Conservation (phyloP, 2,888 invertebrate species). For the Drosophila colorata region DNA sequence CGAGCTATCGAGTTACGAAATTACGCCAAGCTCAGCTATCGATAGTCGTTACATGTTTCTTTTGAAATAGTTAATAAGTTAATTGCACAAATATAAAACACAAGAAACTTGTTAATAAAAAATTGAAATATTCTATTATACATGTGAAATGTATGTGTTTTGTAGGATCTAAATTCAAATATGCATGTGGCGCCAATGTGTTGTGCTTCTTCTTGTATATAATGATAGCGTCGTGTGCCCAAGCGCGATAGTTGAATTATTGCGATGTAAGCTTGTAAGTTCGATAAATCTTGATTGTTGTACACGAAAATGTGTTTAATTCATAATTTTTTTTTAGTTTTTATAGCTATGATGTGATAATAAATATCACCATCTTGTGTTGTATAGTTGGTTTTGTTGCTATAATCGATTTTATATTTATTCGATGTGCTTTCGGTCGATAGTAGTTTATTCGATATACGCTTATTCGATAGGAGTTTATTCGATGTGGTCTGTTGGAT, state of each 20-base stretch:
- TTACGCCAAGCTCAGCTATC: constrained; percentile 10
- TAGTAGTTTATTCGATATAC: not conserved
- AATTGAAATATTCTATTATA: not conserved
- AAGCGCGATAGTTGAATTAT: not conserved
- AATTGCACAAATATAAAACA: not conserved
- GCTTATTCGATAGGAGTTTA: not conserved
- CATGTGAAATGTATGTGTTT: not conserved
- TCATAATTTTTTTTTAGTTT: not conserved
- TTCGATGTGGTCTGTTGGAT: too few relatives aligned
- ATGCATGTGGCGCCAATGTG: not conserved
- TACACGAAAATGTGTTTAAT: not conserved
- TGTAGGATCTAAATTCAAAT: not conserved
- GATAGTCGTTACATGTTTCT: constrained; percentile 1
- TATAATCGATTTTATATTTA: constrained; percentile 3
- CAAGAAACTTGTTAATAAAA: not conserved
- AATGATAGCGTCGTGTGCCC: not conserved
- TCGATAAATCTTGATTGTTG: not conserved
- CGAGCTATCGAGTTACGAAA: constrained; percentile 12
- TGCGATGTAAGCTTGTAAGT: not conserved
- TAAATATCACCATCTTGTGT: not conserved
- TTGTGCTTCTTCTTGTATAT: constrained; percentile 7
- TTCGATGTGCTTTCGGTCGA: not conserved
- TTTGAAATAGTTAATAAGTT: not conserved
- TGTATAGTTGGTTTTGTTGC: not conserved
- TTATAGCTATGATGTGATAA: not conserved